phyloP scores from a whole-genome alignment of 2,888 invertebrate genomes.

The Sabatieria punctata region DNA sequence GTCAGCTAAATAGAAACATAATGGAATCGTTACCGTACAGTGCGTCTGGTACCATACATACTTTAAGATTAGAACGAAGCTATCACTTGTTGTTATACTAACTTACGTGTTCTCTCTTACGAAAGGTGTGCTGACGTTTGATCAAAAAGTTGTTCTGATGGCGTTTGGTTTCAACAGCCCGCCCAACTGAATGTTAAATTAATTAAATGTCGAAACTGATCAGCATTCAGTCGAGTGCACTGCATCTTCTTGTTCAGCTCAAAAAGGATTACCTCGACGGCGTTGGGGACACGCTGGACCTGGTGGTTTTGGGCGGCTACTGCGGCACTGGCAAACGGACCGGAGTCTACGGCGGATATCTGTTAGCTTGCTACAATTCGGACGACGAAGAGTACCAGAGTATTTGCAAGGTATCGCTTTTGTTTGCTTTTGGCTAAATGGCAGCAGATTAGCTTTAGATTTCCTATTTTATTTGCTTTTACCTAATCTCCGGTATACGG shows the following conservation, averaged over 20 bases:
- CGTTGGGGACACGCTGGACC: slow-evolving; percentile 84
- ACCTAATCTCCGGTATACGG: not conserved
- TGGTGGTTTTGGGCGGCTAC: slow-evolving; percentile 87
- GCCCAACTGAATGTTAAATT: too few relatives aligned
- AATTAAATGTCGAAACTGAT: too few relatives aligned
- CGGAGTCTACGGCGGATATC: slow-evolving; percentile 80
- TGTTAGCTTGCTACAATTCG: slow-evolving; percentile 78
- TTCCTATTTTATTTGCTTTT: not conserved
- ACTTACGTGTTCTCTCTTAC: too few relatives aligned
- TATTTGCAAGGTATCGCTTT: slow-evolving; percentile 55
- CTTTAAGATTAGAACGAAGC: too few relatives aligned
- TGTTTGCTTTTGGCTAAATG: slow-evolving; percentile 1
- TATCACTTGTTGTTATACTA: too few relatives aligned
- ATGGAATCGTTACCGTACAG: too few relatives aligned
- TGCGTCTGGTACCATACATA: too few relatives aligned
- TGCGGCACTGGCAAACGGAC: slow-evolving; percentile 77
- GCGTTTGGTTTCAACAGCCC: too few relatives aligned
- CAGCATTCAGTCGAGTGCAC: too few relatives aligned
- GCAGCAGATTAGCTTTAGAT: not conserved
- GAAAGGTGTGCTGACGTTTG: too few relatives aligned
- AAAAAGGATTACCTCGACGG: slow-evolving; percentile 96
- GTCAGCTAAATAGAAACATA: too few relatives aligned
- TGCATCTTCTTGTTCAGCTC: slow-evolving; percentile 38
- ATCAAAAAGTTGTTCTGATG: too few relatives aligned
- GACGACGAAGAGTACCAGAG: slow-evolving; percentile 78